Evolutionary conservation across 1,140 invertebrate species (phyloP), one percentile per base, ranked within the genome.

Genomic region (Dendroctonus valens): DNA sequence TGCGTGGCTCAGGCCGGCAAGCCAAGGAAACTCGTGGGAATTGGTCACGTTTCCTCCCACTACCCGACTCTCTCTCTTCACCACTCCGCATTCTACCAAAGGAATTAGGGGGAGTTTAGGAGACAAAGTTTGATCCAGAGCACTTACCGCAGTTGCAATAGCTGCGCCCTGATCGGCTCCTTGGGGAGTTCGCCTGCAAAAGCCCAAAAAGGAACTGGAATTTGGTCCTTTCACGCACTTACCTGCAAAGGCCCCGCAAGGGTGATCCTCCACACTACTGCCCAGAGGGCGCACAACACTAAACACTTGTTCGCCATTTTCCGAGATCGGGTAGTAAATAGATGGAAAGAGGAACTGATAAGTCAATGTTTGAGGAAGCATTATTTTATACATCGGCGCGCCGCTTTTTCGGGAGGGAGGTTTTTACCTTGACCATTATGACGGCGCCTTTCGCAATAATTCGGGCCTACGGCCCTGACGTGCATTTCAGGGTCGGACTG

Each of bases 21-120:
- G 84, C 90, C 90, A 92, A 0, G 90, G 89, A 73, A 89, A 90
- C 74, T 92, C 87, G 69, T 87, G 82, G 8, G 85, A 79, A 62
- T 82, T 83, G 1, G 89, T 87, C 59, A 85, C 81, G 49, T 84
- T 80, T 0, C 90, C 90, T 8, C 90, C 90, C 0, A 92, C 87
- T 44, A 92, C 91, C 67, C 87, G 81, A 14, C 83, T 83, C 50
- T 86, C 80, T 12, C 87, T 81, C 63, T 85, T 84, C 0, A 84
- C 82, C 5, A 88, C 76, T 0, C 90, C 90, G 68, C 90, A 92
- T 70, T 84, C 88, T 91, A 59, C 26, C 44, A 39, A 55, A 14
- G 37, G 9, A 52, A 52, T 5, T 52, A 37, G 50, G 9, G n/a
- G 12, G 26, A 26, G 26, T 26, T 26, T 26, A 52, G 9, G 11